phyloP scores from a whole-genome alignment of 2,888 invertebrate species.

The Mongoloraphidia duomilia region DNA sequence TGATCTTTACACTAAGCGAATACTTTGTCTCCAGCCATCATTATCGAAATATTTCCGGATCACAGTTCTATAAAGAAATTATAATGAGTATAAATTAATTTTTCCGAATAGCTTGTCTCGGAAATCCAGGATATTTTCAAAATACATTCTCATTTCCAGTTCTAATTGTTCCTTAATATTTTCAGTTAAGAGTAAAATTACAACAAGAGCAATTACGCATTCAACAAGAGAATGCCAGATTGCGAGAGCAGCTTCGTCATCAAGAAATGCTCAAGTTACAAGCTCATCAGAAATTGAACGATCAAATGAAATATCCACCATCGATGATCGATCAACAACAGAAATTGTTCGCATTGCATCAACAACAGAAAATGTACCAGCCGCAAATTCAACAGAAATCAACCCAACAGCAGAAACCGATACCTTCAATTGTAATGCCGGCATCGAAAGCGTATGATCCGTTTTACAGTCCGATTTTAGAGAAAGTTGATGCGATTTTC shows the following conservation, averaged over 20 bases:
- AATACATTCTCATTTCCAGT: no score
- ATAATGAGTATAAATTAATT: no score
- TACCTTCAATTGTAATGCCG: conserved; percentile 17
- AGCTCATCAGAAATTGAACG: conserved; percentile 27
- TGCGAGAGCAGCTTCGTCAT: conserved; percentile 26
- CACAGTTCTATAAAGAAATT: no score
- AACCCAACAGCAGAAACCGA: conserved; percentile 9
- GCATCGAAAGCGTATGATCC: conserved; percentile 27
- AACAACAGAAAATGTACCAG: conserved; percentile 1
- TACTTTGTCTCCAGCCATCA: no score
- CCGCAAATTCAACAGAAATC: conserved; percentile 8
- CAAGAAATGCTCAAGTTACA: conserved; percentile 25
- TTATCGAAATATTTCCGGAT: no score
- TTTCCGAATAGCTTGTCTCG: no score
- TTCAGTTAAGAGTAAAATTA: conserved; percentile 27
- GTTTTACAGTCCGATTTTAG: conserved; percentile 67
- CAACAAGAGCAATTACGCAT: conserved; percentile 27
- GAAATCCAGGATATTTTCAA: no score
- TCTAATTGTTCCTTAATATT: conserved; percentile 1
- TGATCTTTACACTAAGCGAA: no score
- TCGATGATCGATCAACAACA: not conserved
- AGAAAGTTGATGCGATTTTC: conserved; percentile 63
- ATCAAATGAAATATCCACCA: conserved; percentile 16
- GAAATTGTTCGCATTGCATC: not conserved
- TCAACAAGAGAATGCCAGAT: conserved; percentile 25